Conservation (phyloP, 2,888 invertebrate species). For the Petrolisthes cinctipes region DNA sequence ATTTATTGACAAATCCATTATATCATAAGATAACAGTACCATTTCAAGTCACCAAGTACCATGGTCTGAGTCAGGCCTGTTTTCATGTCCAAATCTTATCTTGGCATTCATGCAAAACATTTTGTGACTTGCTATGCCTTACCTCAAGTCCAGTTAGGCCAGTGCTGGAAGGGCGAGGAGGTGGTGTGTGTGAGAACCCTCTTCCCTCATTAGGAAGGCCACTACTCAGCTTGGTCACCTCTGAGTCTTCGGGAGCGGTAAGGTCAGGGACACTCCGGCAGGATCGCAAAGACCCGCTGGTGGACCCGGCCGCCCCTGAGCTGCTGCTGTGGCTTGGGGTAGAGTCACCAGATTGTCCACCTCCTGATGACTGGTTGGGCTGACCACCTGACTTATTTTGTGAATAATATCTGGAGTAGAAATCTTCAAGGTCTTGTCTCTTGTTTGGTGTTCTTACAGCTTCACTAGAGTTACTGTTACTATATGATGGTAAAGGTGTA, state of each 20-base stretch:
- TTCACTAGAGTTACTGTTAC: slow-evolving; percentile 29
- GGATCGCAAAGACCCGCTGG: slow-evolving; percentile 53
- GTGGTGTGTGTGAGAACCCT: slow-evolving; percentile 46
- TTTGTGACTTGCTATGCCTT: background rate
- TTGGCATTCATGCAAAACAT: background rate
- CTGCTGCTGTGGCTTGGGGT: slow-evolving; percentile 57
- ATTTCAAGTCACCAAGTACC: too few relatives aligned
- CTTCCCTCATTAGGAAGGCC: slow-evolving; percentile 26
- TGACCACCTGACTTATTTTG: slow-evolving; percentile 38
- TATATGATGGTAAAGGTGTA: slow-evolving; percentile 30
- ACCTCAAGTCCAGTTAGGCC: slow-evolving; percentile 58
- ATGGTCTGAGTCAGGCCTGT: background rate
- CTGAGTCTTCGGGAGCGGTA: slow-evolving; percentile 61
- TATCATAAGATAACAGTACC: too few relatives aligned
- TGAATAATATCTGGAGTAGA: slow-evolving; percentile 62
- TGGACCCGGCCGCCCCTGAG: slow-evolving; percentile 46
- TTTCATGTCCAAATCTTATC: background rate
- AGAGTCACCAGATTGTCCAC: slow-evolving; percentile 45
- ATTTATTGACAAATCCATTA: too few relatives aligned
- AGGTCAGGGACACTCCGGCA: slow-evolving; percentile 66
- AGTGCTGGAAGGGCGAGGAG: slow-evolving; percentile 62
- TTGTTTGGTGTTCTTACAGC: slow-evolving; percentile 46
- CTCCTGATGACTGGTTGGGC: slow-evolving; percentile 32
- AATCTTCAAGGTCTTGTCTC: slow-evolving; percentile 63
- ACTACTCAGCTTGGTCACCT: slow-evolving; percentile 49